Evolutionary conservation across 30 jellyfish, hydroid and myxozoan genomes (phyloP), one percentile per base, ranked within the genome.

Genomic region (Aurelia coerulea): DNA sequence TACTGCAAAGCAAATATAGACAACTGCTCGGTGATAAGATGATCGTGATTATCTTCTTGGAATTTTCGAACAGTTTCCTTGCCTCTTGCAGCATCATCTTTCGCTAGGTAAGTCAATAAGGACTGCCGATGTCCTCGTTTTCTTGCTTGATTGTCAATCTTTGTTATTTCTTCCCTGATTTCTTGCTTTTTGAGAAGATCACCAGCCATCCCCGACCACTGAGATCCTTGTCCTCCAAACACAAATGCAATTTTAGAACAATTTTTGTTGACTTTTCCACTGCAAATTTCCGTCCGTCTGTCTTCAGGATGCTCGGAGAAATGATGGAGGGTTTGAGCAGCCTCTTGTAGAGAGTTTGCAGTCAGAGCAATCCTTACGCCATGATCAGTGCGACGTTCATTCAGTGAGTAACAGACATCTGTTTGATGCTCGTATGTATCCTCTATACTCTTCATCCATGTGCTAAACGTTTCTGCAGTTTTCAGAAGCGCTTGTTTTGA

Each of bases 221-320:
- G 95, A 17, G 95, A 86, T 42, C 95, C 95, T 76, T 86, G 95
- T 19, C 95, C 95, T 15, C 95, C 95, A 52, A 86, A 86, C 34
- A 86, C 78, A 56, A 86, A 86, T 10, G 89, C 95, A 54, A 86
- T 72, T 34, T 66, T 17, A 3, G 74, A 32, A 68, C 79, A 69
- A 37, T 17, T 66, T 64, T 39, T 76, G 68, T 63, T 46, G 76
- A 79, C 78, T 70, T 80, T 65, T 50, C 90, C 90, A 18, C 16
- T 15, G 42, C 77, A 39, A 2, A 76, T 32, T 1, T 80, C 84
- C 8, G 76, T 50, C 39, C 15, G 37, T 50, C 54, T 68, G 60
- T 69, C 71, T 18, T 68, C 83, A n/a, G 42, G 35, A 65, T 86
- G 62, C 58, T 3, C 85, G 0, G 87, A 78, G 52, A 75, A 76